Evolutionary conservation across 2,113 vertebrate species (phyloP).

Genomic region (Lycocorax pyrrhopterus): DNA sequence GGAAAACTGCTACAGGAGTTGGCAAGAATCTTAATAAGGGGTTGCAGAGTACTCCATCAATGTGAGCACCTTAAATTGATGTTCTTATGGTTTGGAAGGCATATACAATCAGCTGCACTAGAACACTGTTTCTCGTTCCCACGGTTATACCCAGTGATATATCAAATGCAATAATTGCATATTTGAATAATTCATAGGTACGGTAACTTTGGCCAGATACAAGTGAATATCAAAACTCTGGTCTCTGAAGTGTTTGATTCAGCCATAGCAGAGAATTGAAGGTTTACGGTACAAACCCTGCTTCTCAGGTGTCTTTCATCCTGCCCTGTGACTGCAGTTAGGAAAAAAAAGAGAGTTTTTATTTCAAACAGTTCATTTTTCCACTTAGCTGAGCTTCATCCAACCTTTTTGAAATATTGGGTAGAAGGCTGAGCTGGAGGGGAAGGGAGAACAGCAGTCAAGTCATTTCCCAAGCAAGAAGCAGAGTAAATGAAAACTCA

Average conservation of each 20-base stretch:
- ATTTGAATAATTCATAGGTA: constrained; percentile 61
- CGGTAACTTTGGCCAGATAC: constrained; percentile 23
- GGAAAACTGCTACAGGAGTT: constrained; percentile 12
- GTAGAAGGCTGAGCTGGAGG: constrained; percentile 5
- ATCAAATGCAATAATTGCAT: constrained; percentile 57
- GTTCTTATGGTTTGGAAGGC: constrained; percentile 48
- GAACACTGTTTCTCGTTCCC: constrained; percentile 45
- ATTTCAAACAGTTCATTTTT: constrained; percentile 23
- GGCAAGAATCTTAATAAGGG: constrained; percentile 49
- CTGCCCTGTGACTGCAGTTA: background rate
- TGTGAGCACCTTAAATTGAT: constrained; percentile 48
- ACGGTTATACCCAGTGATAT: constrained; percentile 41
- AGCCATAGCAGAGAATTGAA: background rate
- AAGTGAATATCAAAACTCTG: constrained; percentile 37
- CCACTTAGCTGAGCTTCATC: constrained; percentile 26
- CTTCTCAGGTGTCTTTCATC: constrained; percentile 5
- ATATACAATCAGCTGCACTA: constrained; percentile 43
- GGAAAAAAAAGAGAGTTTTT: background rate
- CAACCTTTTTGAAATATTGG: constrained; percentile 10
- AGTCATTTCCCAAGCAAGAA: background rate
- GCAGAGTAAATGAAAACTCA: constrained; percentile 3
- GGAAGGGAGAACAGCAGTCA: background rate
- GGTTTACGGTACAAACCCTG: background rate
- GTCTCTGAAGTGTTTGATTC: constrained; percentile 42
- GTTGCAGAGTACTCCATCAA: constrained; percentile 42